Evolutionary conservation across 53 echinoderm and acorn worm genomes (phyloP), one percentile per base, ranked within the genome.

Genomic region (Holothuria scabra): DNA sequence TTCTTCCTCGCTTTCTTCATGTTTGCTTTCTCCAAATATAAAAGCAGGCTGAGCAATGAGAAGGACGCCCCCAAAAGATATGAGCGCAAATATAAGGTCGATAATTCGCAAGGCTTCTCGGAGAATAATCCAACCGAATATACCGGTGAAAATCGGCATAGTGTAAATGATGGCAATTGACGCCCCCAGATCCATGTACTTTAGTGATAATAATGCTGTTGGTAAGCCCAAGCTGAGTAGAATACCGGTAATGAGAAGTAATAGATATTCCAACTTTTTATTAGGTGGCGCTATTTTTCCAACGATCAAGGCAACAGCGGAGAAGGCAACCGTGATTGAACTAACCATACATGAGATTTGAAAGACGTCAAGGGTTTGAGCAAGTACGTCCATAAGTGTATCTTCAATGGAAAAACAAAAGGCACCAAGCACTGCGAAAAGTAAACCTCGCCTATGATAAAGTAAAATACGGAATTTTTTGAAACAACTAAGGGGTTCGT

Each of bases 121-220:
- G n/a, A 81, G 38, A 22, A 81, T 63, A 13, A 81, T 62, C 82
- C 82, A 81, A 1, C 31, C 82, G 16, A 81, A 81, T 2, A 81
- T 81, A 12, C 82, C 82, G 19, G 82, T 48, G 23, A 81, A 81
- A 24, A 81, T 81, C 26, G 82, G 82, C 82, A 81, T 62, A 23
- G 82, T 81, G 46, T 63, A 81, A 21, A 81, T 81, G 23, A 81
- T 20, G 12, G 82, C 37, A 33, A 81, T 81, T 6, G 82, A 61
- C 1, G 62, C 34, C 5, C 82, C 82, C 21, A 81, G 23, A 0
- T 64, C 64, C 82, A 81, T 81, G 38, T 63, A 63, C 48, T 38
- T 48, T 21, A 81, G 46, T 22, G 82, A 81, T 28, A 81, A 16
- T 5, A 81, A 11, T 24, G 82, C 82, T 16, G 46, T 44, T 4